Percentiles rank a stretch among this genome's conserved stretches.
Evolutionary conservation across 2,113 vertebrate genomes (phyloP).

Genomic region (Cyprinodon variegatus): DNA sequence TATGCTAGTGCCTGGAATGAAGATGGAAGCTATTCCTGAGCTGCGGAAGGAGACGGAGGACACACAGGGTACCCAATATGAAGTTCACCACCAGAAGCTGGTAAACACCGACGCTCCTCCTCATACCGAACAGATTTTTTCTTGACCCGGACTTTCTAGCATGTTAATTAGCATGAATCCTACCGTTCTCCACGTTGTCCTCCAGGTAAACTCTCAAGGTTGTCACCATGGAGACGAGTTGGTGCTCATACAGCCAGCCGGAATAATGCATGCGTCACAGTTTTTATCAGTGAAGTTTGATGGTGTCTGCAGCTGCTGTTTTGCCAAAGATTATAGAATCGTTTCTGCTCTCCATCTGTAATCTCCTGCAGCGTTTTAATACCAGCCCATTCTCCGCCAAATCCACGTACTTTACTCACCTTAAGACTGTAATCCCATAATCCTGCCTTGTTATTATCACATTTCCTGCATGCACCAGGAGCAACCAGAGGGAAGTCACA

Average conservation of each 20-base stretch:
- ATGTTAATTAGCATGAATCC: no score
- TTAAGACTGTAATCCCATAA: conserved; percentile 62
- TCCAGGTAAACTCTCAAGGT: conserved; percentile 66
- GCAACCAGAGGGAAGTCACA: conserved; percentile 16
- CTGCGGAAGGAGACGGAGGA: conserved; percentile 93
- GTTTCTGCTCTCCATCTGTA: conserved; percentile 30
- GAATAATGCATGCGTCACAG: conserved; percentile 39
- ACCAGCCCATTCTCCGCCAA: conserved; percentile 45
- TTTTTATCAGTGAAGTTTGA: conserved; percentile 14
- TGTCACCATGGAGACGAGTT: conserved; percentile 70
- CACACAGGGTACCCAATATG: conserved; percentile 90
- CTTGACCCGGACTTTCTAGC: no score
- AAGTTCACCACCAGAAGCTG: conserved; percentile 98
- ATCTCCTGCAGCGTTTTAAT: conserved; percentile 54
- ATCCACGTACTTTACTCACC: conserved; percentile 57
- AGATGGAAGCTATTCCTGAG: conserved; percentile 91
- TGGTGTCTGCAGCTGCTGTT: neutral
- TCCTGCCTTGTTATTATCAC: conserved; percentile 62
- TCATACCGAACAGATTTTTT: no score
- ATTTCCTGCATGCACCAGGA: conserved; percentile 41
- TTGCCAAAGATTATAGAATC: neutral
- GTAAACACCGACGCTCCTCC: conserved; percentile 60
- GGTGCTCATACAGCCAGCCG: conserved; percentile 45
- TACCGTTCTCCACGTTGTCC: conserved; percentile 45
- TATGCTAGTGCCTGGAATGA: conserved; percentile 88